These are phyloP conservation scores for Anoplolepis gracilipes DNA, from an alignment of 1,140 invertebrate genomes.

Conservation along the genomic window DNA sequence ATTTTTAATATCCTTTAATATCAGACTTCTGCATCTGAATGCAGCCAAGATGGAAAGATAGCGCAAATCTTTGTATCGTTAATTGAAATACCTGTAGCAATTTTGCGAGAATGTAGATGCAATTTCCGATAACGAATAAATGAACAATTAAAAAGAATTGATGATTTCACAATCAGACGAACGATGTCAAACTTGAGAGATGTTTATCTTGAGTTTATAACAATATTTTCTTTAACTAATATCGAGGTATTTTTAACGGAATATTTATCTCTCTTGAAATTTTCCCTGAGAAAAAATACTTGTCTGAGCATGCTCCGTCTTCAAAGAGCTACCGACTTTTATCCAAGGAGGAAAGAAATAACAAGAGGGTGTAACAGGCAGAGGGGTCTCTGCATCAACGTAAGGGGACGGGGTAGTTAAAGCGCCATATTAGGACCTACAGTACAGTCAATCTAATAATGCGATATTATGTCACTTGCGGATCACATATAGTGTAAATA, in stretches of 20 bases:
- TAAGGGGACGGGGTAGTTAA: too few relatives aligned
- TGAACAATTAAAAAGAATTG: background rate
- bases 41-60: background rate
- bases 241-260: background rate
- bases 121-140: background rate
- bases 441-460: too few relatives aligned
- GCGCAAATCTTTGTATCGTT: background rate
- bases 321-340: background rate
- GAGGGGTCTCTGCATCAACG: too few relatives aligned
- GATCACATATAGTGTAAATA: too few relatives aligned
- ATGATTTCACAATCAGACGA: background rate
- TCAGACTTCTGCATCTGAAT: background rate
- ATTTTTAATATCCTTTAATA: conserved; percentile 11
- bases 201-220: background rate
- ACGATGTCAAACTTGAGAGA: too few relatives aligned
- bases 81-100: conserved; percentile 11
- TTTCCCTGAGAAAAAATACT: background rate
- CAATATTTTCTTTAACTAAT: background rate
- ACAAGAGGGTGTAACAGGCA: too few relatives aligned
- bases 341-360: too few relatives aligned
- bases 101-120: background rate
- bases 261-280: background rate
- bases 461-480: too few relatives aligned
- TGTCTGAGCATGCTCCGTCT: background rate
- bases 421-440: too few relatives aligned